These are phyloP conservation scores for Nephrotoma guestfalica DNA, from an alignment of 2,888 invertebrate genomes.

Conservation along the genomic window DNA sequence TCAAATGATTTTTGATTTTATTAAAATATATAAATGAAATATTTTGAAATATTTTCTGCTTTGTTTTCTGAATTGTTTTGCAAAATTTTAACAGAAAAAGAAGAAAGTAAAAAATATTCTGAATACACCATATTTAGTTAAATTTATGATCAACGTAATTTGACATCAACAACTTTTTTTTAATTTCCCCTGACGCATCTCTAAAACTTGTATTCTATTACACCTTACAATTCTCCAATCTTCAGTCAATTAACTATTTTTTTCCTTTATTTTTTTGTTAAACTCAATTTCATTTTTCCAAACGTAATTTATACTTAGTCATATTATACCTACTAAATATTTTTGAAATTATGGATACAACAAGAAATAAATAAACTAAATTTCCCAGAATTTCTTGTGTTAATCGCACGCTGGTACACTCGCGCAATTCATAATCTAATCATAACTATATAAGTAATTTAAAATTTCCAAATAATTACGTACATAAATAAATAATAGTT, in stretches of 20 bases:
- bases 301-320: neutral
- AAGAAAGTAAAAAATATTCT: no score
- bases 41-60: no score
- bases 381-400: neutral
- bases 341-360: no score
- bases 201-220: neutral
- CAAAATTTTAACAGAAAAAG: no score
- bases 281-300: neutral
- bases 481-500: neutral
- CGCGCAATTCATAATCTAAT: neutral
- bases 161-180: neutral
- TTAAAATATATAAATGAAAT: no score
- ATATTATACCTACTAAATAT: no score
- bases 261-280: neutral
- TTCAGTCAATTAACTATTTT: neutral
- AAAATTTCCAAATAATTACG: neutral
- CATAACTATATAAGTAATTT: neutral
- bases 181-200: neutral
- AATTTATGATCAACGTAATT: neutral
- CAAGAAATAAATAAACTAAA: neutral
- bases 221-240: neutral
- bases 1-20: no score
- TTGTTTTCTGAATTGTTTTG: no score
- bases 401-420: neutral
- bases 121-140: no score